These are phyloP conservation scores for Acanthosoma haemorrhoidale DNA, from an alignment of 2,888 invertebrate species.

Conservation along the genomic window DNA sequence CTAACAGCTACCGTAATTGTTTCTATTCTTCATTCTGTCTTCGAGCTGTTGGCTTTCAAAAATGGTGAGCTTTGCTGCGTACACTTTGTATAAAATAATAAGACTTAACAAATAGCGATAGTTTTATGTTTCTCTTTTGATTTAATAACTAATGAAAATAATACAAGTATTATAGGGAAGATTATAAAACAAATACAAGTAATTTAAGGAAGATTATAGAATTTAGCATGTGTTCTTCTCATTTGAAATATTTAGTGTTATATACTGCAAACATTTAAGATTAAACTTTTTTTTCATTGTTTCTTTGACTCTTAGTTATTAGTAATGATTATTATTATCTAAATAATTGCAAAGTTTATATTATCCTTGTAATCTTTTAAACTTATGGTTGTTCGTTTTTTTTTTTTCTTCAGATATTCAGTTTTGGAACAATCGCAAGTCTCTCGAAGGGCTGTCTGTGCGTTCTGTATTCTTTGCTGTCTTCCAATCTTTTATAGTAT, in stretches of 20 bases:
- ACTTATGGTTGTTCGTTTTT: no score
- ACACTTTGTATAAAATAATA: not conserved
- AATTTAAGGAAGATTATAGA: no score
- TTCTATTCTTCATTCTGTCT: conserved; percentile 92
- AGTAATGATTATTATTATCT: no score
- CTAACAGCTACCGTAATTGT: conserved; percentile 85
- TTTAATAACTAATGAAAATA: no score
- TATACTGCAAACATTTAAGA: no score
- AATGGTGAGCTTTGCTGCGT: conserved; percentile 61
- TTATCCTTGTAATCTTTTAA: no score
- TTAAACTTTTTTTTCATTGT: no score
- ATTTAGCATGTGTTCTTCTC: no score
- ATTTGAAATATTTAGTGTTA: no score
- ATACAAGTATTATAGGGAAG: not conserved
- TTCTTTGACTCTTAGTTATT: no score
- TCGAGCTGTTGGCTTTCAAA: conserved; percentile 97
- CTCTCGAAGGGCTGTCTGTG: conserved; percentile 94
- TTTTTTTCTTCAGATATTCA: conserved; percentile 71
- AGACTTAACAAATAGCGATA: not conserved
- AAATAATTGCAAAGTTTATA: no score
- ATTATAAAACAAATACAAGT: not conserved
- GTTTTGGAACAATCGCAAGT: conserved; percentile 97
- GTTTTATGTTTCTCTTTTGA: not conserved
- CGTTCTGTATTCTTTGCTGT: conserved; percentile 97
- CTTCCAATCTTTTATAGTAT: conserved; percentile 90